phyloP scores from a whole-genome alignment of 2,797 vertebrate species.

The Trematomus bernacchii region DNA sequence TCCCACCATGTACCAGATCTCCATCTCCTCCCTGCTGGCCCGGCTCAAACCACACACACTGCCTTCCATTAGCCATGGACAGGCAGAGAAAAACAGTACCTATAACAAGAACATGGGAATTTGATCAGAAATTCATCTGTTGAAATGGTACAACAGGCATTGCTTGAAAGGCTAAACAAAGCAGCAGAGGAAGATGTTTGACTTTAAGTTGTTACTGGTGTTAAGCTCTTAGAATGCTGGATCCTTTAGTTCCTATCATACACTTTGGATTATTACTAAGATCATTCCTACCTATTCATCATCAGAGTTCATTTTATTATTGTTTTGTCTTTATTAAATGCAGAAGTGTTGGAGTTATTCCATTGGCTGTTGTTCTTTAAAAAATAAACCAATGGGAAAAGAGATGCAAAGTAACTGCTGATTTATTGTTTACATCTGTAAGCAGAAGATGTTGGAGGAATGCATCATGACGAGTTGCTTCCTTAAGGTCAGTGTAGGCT shows the following conservation, averaged over 20 bases:
- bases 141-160: not conserved
- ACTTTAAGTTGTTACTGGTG: not conserved
- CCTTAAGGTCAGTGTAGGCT: too few relatives aligned
- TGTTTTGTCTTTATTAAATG: not conserved
- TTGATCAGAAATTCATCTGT: not conserved
- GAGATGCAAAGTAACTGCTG: too few relatives aligned
- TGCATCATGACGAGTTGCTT: too few relatives aligned
- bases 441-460: too few relatives aligned
- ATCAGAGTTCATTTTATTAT: not conserved
- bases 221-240: not conserved
- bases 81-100: not conserved
- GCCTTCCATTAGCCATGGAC: slow-evolving; percentile 8
- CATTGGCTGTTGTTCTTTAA: not conserved
- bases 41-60: slow-evolving; percentile 9
- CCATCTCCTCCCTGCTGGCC: slow-evolving; percentile 36
- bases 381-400: too few relatives aligned
- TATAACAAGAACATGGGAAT: not conserved
- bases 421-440: too few relatives aligned
- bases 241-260: not conserved
- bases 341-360: not conserved
- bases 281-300: not conserved
- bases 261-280: too few relatives aligned
- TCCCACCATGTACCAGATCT: slow-evolving; percentile 31
- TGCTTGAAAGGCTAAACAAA: not conserved
- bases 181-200: not conserved